Base-by-base conservation (phyloP, 2,113 vertebrate genomes). In the Miniopterus natalensis region DNA sequence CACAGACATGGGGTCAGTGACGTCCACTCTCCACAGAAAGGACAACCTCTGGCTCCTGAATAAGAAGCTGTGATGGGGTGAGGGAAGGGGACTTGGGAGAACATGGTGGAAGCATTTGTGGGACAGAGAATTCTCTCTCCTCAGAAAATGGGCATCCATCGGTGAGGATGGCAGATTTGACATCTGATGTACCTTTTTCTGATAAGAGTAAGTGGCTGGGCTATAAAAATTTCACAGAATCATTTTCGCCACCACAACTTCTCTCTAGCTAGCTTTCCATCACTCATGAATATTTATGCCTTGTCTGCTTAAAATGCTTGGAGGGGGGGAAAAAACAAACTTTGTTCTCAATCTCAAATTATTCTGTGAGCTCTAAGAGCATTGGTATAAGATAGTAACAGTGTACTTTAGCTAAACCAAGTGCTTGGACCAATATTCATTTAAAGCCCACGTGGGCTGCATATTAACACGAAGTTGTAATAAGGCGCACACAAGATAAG, bases 301-400 rank as follows among this genome's bases (percentile, higher is more conserved):
- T 92, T 75, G 10, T 86, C 90, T 92, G 40, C 87, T 96, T 97
- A 85, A 92, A 96, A 97, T 96, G 5, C 2, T 8, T 71, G 53
- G 63, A 20, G 78, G 42, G 40, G 53, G 5, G 0, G 27, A 18
- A 25, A 36, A 63, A 47, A 81, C 47, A 96, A 94, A 88, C 65
- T 8, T 18, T n/a, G n/a, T 87, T 96, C 83, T 95, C 55, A 7
- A 57, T 23, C 4, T 74, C 90, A 21, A 31, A 36, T 94, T 61
- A 77, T 90, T 79, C 79, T 96, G 5, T 36, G 71, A 89, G 15
- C 13, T 40, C 17, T 20, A 14, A 86, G 80, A 88, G 55, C 45
- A 20, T 40, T 8, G 1, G 23, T 0, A 0, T 27, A 21, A 83
- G 75, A 1, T 31, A 27, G 23, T 93, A 93, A 9, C 1, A 40